Evolutionary conservation across 2,797 vertebrate species (phyloP).

Genomic region (Falco peregrinus): DNA sequence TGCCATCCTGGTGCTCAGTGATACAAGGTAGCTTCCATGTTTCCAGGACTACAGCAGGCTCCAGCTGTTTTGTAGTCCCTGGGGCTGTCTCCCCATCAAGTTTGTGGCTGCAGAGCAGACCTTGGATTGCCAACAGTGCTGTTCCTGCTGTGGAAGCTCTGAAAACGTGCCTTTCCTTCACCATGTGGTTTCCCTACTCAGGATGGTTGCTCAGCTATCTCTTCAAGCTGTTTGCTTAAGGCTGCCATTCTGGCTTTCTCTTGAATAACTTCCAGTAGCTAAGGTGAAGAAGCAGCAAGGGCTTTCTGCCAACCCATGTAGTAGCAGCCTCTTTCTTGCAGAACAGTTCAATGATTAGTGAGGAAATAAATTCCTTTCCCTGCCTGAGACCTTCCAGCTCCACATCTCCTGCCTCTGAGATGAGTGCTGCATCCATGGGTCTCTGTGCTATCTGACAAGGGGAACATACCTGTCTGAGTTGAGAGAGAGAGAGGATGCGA

Average conservation of each 20-base stretch:
- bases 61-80: not conserved
- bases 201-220: not conserved
- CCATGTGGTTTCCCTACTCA: not conserved
- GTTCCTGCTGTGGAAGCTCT: not conserved
- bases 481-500: not conserved
- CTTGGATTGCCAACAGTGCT: not conserved
- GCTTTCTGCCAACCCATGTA: not conserved
- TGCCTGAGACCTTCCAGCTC: not conserved
- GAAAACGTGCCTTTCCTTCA: not conserved
- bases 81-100: not conserved
- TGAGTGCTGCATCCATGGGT: rapidly evolving
- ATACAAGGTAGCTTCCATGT: not conserved
- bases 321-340: not conserved
- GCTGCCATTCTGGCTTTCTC: not conserved
- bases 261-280: not conserved
- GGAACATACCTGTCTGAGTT: not conserved
- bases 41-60: not conserved
- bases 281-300: not conserved
- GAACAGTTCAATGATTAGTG: not conserved
- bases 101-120: not conserved
- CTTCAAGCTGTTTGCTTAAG: not conserved
- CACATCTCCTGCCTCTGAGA: not conserved
- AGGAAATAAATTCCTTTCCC: not conserved
- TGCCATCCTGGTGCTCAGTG: not conserved
- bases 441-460: not conserved